Percentiles rank a stretch among this genome's conserved stretches.
These are phyloP conservation scores for Seriola rivoliana DNA, from an alignment of 2,113 vertebrate species.

Conservation along the genomic window DNA sequence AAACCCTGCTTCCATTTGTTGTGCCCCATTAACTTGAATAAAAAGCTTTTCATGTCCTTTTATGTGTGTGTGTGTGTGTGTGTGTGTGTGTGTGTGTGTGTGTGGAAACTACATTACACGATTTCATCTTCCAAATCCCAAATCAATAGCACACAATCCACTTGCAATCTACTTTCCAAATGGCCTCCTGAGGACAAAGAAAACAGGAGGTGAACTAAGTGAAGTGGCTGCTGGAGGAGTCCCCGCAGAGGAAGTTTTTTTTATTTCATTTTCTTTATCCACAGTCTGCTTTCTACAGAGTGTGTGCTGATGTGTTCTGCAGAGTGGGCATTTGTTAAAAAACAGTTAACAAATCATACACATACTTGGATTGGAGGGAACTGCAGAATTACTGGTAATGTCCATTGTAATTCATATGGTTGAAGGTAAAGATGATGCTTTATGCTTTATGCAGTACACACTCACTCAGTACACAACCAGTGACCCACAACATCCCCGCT, in stretches of 20 bases:
- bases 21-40: not conserved
- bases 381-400: not conserved
- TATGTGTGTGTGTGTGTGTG: not conserved
- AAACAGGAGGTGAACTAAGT: conserved; percentile 34
- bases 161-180: conserved; percentile 62
- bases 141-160: conserved; percentile 64
- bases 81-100: conserved; percentile 14
- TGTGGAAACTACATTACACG: conserved; percentile 26
- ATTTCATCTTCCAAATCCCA: conserved; percentile 47
- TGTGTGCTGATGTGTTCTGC: too few relatives aligned
- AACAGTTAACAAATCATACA: not conserved
- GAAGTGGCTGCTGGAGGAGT: conserved; percentile 33
- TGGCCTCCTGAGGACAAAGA: conserved; percentile 53
- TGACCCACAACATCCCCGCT: too few relatives aligned
- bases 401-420: not conserved
- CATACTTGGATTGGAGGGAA: not conserved
- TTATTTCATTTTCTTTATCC: conserved; percentile 15
- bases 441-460: not conserved
- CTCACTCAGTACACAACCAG: too few relatives aligned
- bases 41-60: conserved; percentile 11
- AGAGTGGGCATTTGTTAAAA: conserved; percentile 8
- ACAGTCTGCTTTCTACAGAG: not conserved
- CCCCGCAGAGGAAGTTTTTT: conserved; percentile 43
- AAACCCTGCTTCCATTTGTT: not conserved
- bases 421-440: not conserved